Conservation (phyloP, 2,113 vertebrate genomes). For the Lipophrys pholis region DNA sequence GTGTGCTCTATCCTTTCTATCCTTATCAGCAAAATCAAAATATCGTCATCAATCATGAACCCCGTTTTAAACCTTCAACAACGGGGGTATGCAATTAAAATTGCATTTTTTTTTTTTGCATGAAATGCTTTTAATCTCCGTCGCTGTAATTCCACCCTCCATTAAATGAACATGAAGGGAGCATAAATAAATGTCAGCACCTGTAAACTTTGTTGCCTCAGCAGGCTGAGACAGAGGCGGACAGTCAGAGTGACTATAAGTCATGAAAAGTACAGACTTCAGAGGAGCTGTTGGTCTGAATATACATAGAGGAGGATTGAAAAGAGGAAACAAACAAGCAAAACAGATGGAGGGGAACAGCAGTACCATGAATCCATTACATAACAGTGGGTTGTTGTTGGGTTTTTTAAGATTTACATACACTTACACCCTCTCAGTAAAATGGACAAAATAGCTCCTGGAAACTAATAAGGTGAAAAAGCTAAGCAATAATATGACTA, state of each 20-base stretch:
- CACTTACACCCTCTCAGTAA: not conserved
- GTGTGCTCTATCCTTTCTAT: conserved; percentile 3
- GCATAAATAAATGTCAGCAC: conserved; percentile 36
- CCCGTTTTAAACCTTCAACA: conserved; percentile 44
- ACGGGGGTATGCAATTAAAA: conserved; percentile 46
- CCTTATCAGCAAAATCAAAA: conserved; percentile 35
- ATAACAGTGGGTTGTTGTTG: not conserved
- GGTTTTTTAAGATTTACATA: not conserved
- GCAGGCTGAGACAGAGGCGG: conserved; percentile 3
- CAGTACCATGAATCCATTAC: not conserved
- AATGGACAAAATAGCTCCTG: not conserved
- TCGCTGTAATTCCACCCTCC: conserved; percentile 30
- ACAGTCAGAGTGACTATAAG: conserved; percentile 20
- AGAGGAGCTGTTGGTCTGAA: conserved; percentile 11
- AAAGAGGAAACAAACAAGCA: not conserved
- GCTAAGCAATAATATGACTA: not conserved
- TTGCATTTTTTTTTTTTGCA: conserved; percentile 34
- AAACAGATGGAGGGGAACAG: conserved; percentile 10
- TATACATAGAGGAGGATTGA: not conserved
- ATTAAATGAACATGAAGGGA: conserved; percentile 43
- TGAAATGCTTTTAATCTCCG: conserved; percentile 6
- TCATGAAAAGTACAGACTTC: conserved; percentile 38
- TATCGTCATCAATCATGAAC: conserved; percentile 50
- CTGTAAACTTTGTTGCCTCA: conserved; percentile 33
- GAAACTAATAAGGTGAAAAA: not conserved